phyloP scores from a whole-genome alignment of 2,113 vertebrate genomes.

The Otolemur garnettii region DNA sequence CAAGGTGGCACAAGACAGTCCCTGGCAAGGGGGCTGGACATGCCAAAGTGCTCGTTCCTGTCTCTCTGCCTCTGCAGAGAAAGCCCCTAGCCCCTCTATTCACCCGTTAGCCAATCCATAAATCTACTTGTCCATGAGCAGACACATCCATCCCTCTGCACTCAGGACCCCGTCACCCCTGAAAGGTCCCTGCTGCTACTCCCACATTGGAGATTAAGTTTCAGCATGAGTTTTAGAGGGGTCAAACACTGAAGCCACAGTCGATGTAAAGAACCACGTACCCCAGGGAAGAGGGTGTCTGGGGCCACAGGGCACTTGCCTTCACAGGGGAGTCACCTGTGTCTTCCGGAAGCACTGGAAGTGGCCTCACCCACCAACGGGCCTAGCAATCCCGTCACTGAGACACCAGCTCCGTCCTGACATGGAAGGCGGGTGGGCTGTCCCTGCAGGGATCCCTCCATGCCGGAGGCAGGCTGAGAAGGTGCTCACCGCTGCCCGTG shows the following conservation, averaged over 20 bases:
- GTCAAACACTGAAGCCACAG: background rate
- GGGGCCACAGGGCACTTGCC: too few relatives aligned
- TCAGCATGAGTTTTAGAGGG: background rate
- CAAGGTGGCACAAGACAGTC: background rate
- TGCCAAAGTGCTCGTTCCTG: too few relatives aligned
- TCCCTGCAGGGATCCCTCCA: background rate
- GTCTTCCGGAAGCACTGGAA: background rate
- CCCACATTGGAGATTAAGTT: background rate
- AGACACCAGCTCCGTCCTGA: background rate
- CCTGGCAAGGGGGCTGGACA: too few relatives aligned
- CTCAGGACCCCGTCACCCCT: background rate
- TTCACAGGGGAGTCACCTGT: background rate
- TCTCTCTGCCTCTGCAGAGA: too few relatives aligned
- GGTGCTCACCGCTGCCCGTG: background rate
- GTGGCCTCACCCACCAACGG: background rate
- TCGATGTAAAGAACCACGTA: rapidly evolving
- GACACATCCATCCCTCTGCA: background rate
- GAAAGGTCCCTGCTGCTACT: background rate
- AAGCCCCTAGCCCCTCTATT: background rate
- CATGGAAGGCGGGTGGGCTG: background rate
- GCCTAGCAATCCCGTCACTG: background rate
- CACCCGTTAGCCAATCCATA: background rate
- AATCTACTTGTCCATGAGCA: background rate
- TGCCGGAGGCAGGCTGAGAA: background rate
- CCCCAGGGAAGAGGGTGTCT: rapidly evolving